phyloP scores from a whole-genome alignment of 2,888 invertebrate species.

The Abrostola tripartita region DNA sequence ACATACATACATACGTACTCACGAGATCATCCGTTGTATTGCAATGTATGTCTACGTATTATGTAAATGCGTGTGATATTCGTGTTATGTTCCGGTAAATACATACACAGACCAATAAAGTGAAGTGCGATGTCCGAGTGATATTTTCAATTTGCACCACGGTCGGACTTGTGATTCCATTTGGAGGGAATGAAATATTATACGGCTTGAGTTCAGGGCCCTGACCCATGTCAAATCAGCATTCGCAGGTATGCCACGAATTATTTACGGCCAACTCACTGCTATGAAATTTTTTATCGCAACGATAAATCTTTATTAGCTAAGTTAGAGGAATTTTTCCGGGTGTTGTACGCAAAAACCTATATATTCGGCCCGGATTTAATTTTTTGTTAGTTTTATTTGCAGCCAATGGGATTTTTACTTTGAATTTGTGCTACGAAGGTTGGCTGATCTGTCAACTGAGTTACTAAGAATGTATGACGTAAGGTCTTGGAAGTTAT shows the following conservation, averaged over 20 bases:
- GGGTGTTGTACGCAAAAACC: slow-evolving; percentile 54
- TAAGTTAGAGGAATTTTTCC: slow-evolving; percentile 71
- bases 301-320: slow-evolving; percentile 84
- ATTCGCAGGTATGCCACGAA: slow-evolving; percentile 85
- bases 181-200: slow-evolving; percentile 84
- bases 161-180: slow-evolving; percentile 77
- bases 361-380: slow-evolving; percentile 46
- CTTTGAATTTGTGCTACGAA: slow-evolving; percentile 24
- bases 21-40: neutral
- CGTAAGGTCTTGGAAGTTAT: slow-evolving; percentile 35
- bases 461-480: slow-evolving; percentile 32
- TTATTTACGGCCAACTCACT: slow-evolving; percentile 83
- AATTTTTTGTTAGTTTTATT: slow-evolving; percentile 39
- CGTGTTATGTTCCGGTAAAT: slow-evolving; percentile 22
- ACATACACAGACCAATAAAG: slow-evolving; percentile 65
- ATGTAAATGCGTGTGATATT: slow-evolving; percentile 11
- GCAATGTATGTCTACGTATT: neutral
- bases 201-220: slow-evolving; percentile 70
- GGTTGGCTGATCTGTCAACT: slow-evolving; percentile 16
- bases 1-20: no score
- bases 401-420: slow-evolving; percentile 31
- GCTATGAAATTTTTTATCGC: slow-evolving; percentile 84
- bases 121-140: slow-evolving; percentile 66
- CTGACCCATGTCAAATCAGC: slow-evolving; percentile 87
- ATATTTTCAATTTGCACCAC: slow-evolving; percentile 81